Evolutionary conservation across 2,888 invertebrate species (phyloP), one percentile per base, ranked within the genome.

Genomic region (Molorchus minor): DNA sequence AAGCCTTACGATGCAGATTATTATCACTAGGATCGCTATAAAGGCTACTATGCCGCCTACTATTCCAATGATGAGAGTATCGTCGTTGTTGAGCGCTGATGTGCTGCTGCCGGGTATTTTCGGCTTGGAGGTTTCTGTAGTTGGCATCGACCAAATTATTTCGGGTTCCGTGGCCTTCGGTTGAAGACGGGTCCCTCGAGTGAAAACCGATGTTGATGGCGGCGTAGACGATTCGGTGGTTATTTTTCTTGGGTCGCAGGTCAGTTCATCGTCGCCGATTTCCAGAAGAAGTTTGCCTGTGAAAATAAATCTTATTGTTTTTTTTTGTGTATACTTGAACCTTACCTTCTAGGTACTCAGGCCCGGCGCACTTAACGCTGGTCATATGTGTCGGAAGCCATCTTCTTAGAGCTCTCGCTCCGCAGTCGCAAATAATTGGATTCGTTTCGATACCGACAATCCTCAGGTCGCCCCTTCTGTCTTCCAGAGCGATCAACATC

Each of bases 51-150:
- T 94, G 1, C 95, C 94, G 0, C 94, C 94, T 0, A 95, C 94
- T 67, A 96, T 95, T n/a, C 94, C 94, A 59, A 96, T 95, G 49
- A 96, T 95, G n/a, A 96, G 83, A 2, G 94, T 94, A 70, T 95
- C 95, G 71, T 96, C 95, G 72, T 94, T 94, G 54, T 87, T 89
- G 8, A 92, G 85, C 0, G 88, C 82, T 5, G 85, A 83, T 58
- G 84, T 83, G 1, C 85, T 84, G 1, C 83, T 78, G 20, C 82
- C 84, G 10, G 85, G 85, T 40, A 84, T 84, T 79, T 88, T 89
- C 0, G 81, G 82, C 74, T 83, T 82, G 70, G 84, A 80, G 17
- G 86, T 82, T 57, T 89, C 84, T 30, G 86, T 86, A 0, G 88
- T 85, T 2, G 93, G 90, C 10, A 92, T 84, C 1, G 93, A 93